Conservation (phyloP, 1,140 invertebrate species). For the Drosophila chauvacae region DNA sequence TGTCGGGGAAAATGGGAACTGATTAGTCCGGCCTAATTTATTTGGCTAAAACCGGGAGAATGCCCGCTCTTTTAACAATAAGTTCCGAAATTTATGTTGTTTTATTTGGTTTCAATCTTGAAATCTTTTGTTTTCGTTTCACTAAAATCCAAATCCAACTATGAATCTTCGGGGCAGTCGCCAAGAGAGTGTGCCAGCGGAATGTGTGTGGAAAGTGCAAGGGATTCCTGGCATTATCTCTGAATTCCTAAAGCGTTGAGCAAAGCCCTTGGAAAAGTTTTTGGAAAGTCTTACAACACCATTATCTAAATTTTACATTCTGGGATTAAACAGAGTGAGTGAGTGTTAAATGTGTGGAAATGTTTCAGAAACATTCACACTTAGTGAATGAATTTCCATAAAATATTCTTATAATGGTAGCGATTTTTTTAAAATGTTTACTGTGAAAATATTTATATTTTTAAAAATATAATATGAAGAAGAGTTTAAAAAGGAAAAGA, state of each 20-base stretch:
- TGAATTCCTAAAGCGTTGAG: slow-evolving; percentile 24
- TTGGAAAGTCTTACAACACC: neutral
- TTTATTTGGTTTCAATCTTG: slow-evolving; percentile 60
- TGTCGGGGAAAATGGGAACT: slow-evolving; percentile 65
- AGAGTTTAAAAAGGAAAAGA: neutral
- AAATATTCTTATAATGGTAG: neutral
- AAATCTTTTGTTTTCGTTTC: slow-evolving; percentile 48
- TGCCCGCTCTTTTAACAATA: slow-evolving; percentile 12
- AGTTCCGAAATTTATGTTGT: slow-evolving; percentile 66
- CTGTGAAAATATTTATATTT: neutral
- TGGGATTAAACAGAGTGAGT: slow-evolving; percentile 10
- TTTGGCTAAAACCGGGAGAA: slow-evolving; percentile 32
- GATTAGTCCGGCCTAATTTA: slow-evolving; percentile 58
- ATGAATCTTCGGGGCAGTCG: slow-evolving; percentile 30
- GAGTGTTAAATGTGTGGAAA: slow-evolving; percentile 4
- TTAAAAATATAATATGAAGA: neutral
- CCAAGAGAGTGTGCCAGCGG: slow-evolving; percentile 23
- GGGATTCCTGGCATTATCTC: slow-evolving; percentile 21
- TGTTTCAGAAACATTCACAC: neutral
- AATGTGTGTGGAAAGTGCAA: slow-evolving; percentile 35
- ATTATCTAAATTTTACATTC: neutral
- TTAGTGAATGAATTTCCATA: neutral
- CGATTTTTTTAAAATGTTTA: no score
- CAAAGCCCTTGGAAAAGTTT: slow-evolving; percentile 1
- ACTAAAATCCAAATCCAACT: slow-evolving; percentile 38